Evolutionary conservation across 1,140 invertebrate genomes (phyloP), one percentile per base, ranked within the genome.

Genomic region (Eriosoma lanigerum): DNA sequence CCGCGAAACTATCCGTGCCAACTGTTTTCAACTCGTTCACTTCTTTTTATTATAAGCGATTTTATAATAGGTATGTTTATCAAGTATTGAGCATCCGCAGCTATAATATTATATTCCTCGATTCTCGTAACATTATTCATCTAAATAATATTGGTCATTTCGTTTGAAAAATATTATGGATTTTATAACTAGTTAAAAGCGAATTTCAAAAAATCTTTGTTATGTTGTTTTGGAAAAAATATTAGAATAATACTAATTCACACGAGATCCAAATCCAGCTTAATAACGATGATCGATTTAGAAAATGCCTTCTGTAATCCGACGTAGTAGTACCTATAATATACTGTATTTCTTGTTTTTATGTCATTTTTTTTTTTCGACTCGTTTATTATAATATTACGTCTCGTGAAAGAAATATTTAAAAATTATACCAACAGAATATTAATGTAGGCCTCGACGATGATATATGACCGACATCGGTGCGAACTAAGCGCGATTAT

Each of bases 281-380:
- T 56, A 21, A 38, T 38, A 38, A 32, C n/a, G 10, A n/a, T n/a
- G n/a, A 56, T 26, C 68, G 15, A 5, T 17, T 68, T 21, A 68
- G 19, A 50, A 64, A 38, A 66, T 21, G 32, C 3, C n/a, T 66
- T 2, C 6, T 19, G 2, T 24, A 56, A 56, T 21, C 56, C 56
- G 15, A 58, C 24, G 24, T 24, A 24, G 21, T 3, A 9, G 12
- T 3, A n/a, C 21, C 32, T 38, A 38, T 38, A 38, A 12, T 24
- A 3, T 24, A 24, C 12, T 58, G 21, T 24, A 24, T 12, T 9
- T 8, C 13, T 48, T 26, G 24, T 70, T 1, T 72, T 72, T 72
- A 52, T 72, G 68, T 72, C 48, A 26, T 72, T 52, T 52, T 72
- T 72, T 72, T 70, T 50, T 50, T 50, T 38, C 46, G 19, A 38